Evolutionary conservation across 2,888 invertebrate species (phyloP).

Genomic region (Stomorhina lunata): DNA sequence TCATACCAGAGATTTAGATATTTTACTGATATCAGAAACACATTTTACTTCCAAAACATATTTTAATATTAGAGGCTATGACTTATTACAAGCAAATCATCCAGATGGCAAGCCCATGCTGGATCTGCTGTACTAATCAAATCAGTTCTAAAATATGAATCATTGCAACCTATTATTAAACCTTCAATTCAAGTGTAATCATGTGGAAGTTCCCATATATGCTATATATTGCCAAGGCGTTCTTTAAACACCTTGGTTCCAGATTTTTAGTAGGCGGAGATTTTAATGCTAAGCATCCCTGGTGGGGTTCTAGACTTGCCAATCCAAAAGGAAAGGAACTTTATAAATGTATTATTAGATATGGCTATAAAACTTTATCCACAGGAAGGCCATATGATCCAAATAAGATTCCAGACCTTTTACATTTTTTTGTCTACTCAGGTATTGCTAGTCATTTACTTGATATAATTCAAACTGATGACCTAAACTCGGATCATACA

Average conservation of each 20-base stretch:
- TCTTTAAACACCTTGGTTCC: too few relatives aligned
- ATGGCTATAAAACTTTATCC: neutral
- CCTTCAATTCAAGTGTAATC: slow-evolving; percentile 31
- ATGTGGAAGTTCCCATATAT: slow-evolving; percentile 11
- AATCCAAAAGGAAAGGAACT: neutral
- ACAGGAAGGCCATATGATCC: neutral
- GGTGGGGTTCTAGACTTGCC: neutral
- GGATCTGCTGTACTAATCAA: slow-evolving; percentile 41
- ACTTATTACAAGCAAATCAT: neutral
- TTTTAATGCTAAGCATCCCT: neutral
- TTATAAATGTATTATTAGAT: neutral
- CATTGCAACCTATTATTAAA: neutral
- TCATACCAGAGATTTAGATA: too few relatives aligned
- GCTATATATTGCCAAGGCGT: neutral
- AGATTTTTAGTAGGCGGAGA: neutral
- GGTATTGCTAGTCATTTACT: neutral
- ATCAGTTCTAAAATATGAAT: slow-evolving; percentile 24
- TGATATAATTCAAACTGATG: neutral
- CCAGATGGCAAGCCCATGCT: too few relatives aligned
- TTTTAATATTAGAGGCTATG: neutral
- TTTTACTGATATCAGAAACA: slow-evolving; percentile 41
- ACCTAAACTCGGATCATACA: neutral
- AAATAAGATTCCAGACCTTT: neutral
- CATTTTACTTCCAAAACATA: too few relatives aligned
- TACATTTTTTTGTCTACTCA: neutral